Evolutionary conservation across 2,113 vertebrate species (phyloP), one percentile per base, ranked within the genome.

Genomic region (Sceloporus tristichus): DNA sequence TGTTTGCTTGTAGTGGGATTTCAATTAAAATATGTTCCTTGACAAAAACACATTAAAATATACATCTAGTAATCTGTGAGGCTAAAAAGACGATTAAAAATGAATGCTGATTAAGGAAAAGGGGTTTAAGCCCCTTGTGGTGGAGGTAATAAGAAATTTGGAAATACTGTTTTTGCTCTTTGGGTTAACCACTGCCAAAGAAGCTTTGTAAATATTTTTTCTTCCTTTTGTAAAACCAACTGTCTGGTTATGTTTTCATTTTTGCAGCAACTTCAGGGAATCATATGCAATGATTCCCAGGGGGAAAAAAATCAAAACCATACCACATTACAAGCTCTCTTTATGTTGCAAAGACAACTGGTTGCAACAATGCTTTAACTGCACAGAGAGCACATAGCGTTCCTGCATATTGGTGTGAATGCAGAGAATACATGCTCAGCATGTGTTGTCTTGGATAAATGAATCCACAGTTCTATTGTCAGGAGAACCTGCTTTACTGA

Each of bases 381-480:
- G 84, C 6, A 86, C 53, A 93, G 82, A 38, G 42, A 88, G 78
- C 75, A 14, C 0, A 84, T 6, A 92, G 88, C 87, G 86, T 42
- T 81, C 25, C 3, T 87, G 48, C 16, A 18, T 38, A 75, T 83
- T 3, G 8, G 27, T 23, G 74, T 65, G 79, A 85, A 88, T 14
- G 0, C 18, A 62, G 16, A 81, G 9, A 29, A 59, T 77, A 85
- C 21, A 34, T 53, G 77, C 0, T 0, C 1, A 74, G 38, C 16
- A 38, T 71, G 77, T 80, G 48, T 10, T 0, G 0, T 23, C 70
- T 2, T 91, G 76, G 84, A 74, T 66, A 19, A 25, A 79, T 79
- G 77, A 90, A 80, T 1, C 71, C 27, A 42, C 38, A 56, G 0
- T 66, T 85, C 23, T 6, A 80, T 48, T 48, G 70, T 34, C 4